phyloP scores from a whole-genome alignment of 2,797 vertebrate species.

The Loris lydekkerianus region DNA sequence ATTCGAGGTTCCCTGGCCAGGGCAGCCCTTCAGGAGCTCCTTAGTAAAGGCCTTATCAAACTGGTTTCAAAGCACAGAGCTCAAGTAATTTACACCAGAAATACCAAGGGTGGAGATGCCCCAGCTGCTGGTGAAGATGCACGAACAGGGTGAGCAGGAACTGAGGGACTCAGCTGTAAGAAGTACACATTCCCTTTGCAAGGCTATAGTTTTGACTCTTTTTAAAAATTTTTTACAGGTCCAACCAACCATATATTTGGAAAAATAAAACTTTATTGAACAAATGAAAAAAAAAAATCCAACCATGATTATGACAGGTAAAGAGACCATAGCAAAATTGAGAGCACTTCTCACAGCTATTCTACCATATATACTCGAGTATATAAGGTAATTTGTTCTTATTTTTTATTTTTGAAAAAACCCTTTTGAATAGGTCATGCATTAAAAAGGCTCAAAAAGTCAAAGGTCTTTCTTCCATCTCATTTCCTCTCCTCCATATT shows the following conservation, averaged over 20 bases:
- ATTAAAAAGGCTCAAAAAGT: neutral
- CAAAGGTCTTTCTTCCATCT: neutral
- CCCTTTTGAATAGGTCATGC: neutral
- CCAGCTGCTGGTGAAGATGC: slow-evolving; percentile 92
- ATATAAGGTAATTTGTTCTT: neutral
- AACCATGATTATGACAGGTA: too few species aligned
- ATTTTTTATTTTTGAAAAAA: slow-evolving; percentile 12
- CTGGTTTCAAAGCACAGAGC: slow-evolving; percentile 98
- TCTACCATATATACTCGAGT: neutral
- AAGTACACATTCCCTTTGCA: neutral
- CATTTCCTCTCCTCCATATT: neutral
- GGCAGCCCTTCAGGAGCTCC: too few species aligned
- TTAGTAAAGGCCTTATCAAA: too few species aligned
- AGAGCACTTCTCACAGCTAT: neutral
- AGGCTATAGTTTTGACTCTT: neutral
- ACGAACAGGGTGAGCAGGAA: slow-evolving; percentile 90
- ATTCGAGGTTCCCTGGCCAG: too few species aligned
- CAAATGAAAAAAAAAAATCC: neutral
- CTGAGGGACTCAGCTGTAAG: fast-evolving
- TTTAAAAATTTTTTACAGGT: slow-evolving; percentile 83
- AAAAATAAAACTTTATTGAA: slow-evolving; percentile 87
- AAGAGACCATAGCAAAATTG: neutral
- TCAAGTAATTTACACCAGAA: slow-evolving; percentile 96
- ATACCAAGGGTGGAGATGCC: slow-evolving; percentile 96
- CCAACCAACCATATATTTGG: slow-evolving; percentile 69